A percentile compares a stretch with the other conserved stretches of the same genome.
Conservation (phyloP, 2,888 invertebrate species). For the Sabatieria punctata region DNA sequence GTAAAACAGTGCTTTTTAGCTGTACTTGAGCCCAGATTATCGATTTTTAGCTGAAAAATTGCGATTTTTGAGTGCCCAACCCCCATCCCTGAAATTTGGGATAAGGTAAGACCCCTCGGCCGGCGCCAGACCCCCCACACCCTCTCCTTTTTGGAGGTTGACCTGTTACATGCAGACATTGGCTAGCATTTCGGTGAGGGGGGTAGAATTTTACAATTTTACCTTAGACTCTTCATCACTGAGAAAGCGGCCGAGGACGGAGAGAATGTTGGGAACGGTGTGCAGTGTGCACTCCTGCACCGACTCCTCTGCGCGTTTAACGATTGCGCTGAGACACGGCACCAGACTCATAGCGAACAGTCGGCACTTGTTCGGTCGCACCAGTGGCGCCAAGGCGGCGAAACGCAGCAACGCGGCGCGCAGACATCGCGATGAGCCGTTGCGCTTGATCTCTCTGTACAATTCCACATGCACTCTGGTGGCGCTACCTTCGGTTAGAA, state of each 20-base stretch:
- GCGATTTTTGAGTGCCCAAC: too few species aligned
- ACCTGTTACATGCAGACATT: not conserved
- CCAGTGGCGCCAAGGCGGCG: slow-evolving; percentile 54
- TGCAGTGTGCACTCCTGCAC: slow-evolving; percentile 50
- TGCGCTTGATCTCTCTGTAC: slow-evolving; percentile 62
- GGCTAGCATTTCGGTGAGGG: not conserved
- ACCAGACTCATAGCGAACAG: slow-evolving; percentile 53
- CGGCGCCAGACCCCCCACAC: too few species aligned
- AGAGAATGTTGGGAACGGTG: slow-evolving; percentile 48
- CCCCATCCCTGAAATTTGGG: too few species aligned
- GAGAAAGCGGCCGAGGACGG: slow-evolving; percentile 50
- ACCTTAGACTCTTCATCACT: slow-evolving; percentile 54
- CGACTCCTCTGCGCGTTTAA: slow-evolving; percentile 51
- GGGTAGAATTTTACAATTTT: slow-evolving; percentile 10
- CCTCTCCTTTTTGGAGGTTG: too few species aligned
- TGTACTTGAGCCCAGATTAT: too few species aligned
- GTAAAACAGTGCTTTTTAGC: too few species aligned
- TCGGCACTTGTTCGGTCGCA: slow-evolving; percentile 53
- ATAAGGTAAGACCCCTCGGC: too few species aligned
- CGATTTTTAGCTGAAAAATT: too few species aligned
- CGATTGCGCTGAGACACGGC: slow-evolving; percentile 53
- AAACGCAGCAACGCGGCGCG: slow-evolving; percentile 59
- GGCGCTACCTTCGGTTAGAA: slow-evolving; percentile 48
- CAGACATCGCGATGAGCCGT: slow-evolving; percentile 51
- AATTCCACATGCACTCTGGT: slow-evolving; percentile 59